phyloP scores from a whole-genome alignment of 2,888 invertebrate genomes.

The Andrena minutula region DNA sequence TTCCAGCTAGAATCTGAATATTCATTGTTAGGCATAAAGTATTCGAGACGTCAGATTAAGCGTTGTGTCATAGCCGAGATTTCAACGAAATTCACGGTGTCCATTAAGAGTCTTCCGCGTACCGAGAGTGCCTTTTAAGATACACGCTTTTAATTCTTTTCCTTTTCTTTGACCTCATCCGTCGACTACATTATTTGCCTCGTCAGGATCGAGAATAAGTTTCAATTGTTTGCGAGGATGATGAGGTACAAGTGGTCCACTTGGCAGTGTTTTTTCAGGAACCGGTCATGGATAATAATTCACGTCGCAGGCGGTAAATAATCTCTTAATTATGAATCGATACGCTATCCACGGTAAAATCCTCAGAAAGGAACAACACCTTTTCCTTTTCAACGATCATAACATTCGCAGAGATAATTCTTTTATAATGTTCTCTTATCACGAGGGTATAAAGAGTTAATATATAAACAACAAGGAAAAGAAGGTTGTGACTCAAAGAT shows the following conservation, averaged over 20 bases:
- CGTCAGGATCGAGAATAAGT: slow-evolving; percentile 10
- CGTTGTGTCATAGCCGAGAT: slow-evolving; percentile 7
- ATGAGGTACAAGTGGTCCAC: slow-evolving; percentile 23
- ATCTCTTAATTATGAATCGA: slow-evolving; percentile 13
- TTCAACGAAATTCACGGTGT: slow-evolving; percentile 13
- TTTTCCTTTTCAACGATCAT: neutral
- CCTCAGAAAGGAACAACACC: neutral
- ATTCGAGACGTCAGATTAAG: slow-evolving; percentile 7
- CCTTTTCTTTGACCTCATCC: slow-evolving; percentile 21
- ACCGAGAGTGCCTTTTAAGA: slow-evolving; percentile 40
- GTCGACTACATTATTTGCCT: slow-evolving; percentile 9
- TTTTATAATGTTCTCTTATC: neutral
- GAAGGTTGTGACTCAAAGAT: no score
- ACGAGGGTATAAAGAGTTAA: neutral
- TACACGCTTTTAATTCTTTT: slow-evolving; percentile 19
- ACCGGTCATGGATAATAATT: slow-evolving; percentile 9
- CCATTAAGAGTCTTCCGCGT: slow-evolving; percentile 27
- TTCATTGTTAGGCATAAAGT: neutral
- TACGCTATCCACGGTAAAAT: neutral
- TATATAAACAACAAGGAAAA: no score
- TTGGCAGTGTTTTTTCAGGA: slow-evolving; percentile 18
- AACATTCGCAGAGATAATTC: neutral
- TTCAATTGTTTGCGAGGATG: slow-evolving; percentile 28
- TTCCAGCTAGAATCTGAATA: neutral
- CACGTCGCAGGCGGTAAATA: neutral